Evolutionary conservation across 2,797 vertebrate genomes (phyloP), one percentile per base, ranked within the genome.

Genomic region (Eulemur rubriventer): DNA sequence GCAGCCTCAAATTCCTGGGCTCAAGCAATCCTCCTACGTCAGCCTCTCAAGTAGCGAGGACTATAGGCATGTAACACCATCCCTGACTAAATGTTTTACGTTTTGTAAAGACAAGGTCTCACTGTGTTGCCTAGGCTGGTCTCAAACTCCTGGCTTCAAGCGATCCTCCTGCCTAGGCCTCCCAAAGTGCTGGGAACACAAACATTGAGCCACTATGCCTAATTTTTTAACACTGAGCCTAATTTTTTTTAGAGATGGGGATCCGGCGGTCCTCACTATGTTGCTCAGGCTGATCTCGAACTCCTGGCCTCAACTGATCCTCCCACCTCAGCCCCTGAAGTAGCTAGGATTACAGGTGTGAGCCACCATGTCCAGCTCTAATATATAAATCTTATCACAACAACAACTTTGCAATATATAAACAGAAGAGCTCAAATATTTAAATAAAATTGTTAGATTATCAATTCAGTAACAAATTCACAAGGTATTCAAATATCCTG

Each of bases 401-500:
- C 46, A 59, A 59, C 24, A 89, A 80, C 48, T 88, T 12, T 55
- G 5, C 46, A 88, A 70, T 33, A 14, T 22, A 89, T 80, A 76
- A 95, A 82, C 2, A 93, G 18, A 80, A 67, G 20, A 59, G 59
- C 6, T 61, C 65, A 84, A 75, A 50, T 72, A 87, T 63, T 91
- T 67, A 91, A 72, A 88, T 81, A 72, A 95, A 84, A 73, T 17
- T 46, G 22, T 65, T 79, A 89, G 28, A 92, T 87, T 87, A 80
- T 41, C 11, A 63, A 80, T 76, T 61, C 14, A 41, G 28, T 43
- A 89, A 94, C 22, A 96, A 94, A 82, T 55, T 84, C 55, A 96
- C 14, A 75, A 82, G 18, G 41, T 30, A 94, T 75, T 95, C n/a
- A 89, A 82, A 48, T 90, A 30, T 57, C 78, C 80, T 73, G 88